Conservation (phyloP, 1,140 invertebrate species). For the Hylyphantes graminicola region DNA sequence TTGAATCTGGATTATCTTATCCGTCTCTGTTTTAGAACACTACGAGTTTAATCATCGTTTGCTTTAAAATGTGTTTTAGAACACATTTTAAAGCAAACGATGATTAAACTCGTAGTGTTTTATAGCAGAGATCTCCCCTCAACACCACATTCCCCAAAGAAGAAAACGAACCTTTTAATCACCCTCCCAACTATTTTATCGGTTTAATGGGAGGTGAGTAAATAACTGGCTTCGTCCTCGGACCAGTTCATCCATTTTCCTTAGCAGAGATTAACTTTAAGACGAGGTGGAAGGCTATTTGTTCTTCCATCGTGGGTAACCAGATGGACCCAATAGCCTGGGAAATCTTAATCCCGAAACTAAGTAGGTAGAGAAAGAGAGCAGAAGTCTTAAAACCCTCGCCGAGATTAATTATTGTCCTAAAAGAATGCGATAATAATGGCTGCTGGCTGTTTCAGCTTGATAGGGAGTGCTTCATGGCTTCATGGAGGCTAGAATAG, state of each 20-base stretch:
- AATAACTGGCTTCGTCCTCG: slow-evolving; percentile 43
- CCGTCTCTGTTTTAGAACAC: too few species aligned
- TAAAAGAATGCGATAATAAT: slow-evolving; percentile 47
- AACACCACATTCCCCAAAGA: not conserved
- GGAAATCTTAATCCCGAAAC: slow-evolving; percentile 31
- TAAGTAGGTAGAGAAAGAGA: not conserved
- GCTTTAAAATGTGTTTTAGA: too few species aligned
- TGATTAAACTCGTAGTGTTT: too few species aligned
- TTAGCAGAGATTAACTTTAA: slow-evolving; percentile 30
- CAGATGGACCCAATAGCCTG: slow-evolving; percentile 14
- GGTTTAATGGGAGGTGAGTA: slow-evolving; percentile 51
- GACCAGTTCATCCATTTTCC: slow-evolving; percentile 51
- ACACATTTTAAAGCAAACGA: too few species aligned
- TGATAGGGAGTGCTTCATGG: slow-evolving; percentile 20
- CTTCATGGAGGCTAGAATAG: slow-evolving; percentile 2
- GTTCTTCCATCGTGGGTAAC: slow-evolving; percentile 37
- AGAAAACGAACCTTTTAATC: slow-evolving; percentile 43
- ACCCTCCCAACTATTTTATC: slow-evolving; percentile 40
- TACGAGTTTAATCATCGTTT: too few species aligned
- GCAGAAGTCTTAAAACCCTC: slow-evolving; percentile 38
- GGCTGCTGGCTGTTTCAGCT: slow-evolving; percentile 13
- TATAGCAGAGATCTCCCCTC: too few species aligned
- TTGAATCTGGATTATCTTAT: too few species aligned
- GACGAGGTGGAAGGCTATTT: slow-evolving; percentile 36
- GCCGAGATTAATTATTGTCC: slow-evolving; percentile 41